phyloP scores from a whole-genome alignment of 2,113 vertebrate genomes.

The Phainopepla nitens region DNA sequence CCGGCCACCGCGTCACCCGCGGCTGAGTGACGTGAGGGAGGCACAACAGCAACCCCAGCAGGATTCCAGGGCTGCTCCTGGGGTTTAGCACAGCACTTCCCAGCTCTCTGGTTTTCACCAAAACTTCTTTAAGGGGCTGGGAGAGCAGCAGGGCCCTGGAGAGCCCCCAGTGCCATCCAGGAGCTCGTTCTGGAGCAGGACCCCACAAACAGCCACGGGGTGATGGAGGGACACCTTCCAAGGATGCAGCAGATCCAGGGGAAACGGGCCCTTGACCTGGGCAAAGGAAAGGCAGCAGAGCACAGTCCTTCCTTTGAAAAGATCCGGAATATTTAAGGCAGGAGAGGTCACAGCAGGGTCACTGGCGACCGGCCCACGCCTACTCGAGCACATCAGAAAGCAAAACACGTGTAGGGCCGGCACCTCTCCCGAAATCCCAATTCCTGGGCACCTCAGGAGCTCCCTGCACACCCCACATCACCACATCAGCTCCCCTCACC shows the following conservation, averaged over 20 bases:
- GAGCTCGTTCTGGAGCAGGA: neutral
- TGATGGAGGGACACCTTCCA: neutral
- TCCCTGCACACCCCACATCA: fast-evolving
- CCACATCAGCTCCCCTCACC: neutral
- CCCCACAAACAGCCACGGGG: fast-evolving
- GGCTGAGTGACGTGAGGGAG: neutral
- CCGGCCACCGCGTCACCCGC: neutral
- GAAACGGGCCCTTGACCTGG: neutral
- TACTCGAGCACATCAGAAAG: neutral
- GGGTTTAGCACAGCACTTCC: neutral
- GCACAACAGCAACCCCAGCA: neutral
- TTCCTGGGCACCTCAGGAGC: neutral
- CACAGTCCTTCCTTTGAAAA: neutral
- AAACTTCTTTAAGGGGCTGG: neutral
- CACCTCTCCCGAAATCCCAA: neutral
- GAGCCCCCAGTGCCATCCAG: fast-evolving
- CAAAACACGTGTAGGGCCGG: neutral
- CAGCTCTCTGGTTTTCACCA: too few species aligned
- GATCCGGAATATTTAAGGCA: neutral
- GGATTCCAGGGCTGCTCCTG: neutral
- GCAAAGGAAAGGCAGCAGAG: neutral
- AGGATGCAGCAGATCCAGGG: neutral
- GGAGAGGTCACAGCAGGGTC: slow-evolving; percentile 7
- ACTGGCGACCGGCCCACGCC: neutral
- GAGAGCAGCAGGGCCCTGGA: neutral